Percentiles rank a stretch among this genome's conserved stretches.
These are phyloP conservation scores for Platysternon megacephalum DNA, from an alignment of 2,113 vertebrate species.

Conservation along the genomic window DNA sequence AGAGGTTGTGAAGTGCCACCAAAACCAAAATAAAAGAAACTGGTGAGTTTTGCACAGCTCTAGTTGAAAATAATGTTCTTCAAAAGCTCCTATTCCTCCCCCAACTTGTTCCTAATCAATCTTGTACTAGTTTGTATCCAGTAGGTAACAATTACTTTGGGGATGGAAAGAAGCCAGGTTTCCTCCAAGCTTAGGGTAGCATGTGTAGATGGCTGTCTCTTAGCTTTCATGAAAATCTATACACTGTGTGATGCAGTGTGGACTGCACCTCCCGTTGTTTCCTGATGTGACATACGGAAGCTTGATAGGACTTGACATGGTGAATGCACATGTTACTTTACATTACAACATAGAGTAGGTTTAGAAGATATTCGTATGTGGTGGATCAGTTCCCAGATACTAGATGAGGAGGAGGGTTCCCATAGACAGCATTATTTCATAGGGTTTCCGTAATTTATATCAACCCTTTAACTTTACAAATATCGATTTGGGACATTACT, in stretches of 20 bases:
- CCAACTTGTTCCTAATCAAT: background rate
- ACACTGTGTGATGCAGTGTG: background rate
- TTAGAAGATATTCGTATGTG: background rate
- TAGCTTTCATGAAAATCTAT: background rate
- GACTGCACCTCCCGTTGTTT: background rate
- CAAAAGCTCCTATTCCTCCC: background rate
- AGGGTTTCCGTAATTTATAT: background rate
- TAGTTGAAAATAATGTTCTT: background rate
- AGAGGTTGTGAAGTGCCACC: background rate
- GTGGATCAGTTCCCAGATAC: background rate
- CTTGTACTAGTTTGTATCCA: background rate
- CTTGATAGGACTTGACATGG: background rate
- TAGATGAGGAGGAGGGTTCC: background rate
- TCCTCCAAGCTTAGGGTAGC: background rate
- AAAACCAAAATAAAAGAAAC: background rate
- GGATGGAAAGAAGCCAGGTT: background rate
- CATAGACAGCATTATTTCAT: background rate
- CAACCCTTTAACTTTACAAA: background rate
- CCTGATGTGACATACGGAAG: background rate
- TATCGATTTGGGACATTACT: background rate
- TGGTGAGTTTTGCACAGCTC: background rate
- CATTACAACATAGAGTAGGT: background rate
- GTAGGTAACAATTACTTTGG: background rate
- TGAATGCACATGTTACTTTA: background rate
- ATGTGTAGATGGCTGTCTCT: background rate